Conservation (phyloP, 2,888 invertebrate genomes). For the Pycnomerus fuliginosus region DNA sequence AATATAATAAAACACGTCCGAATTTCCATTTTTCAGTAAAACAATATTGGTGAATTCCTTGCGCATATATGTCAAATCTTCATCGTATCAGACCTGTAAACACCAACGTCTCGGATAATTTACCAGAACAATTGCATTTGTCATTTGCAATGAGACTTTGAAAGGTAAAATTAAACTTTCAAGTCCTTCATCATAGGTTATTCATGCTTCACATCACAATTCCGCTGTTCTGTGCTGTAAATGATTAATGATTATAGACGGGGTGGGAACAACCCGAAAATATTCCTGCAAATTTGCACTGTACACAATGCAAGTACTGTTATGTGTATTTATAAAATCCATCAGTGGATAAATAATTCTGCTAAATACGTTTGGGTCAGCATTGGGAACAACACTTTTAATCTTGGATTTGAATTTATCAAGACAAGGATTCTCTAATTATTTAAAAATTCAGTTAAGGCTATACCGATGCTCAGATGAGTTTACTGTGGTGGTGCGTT, state of each 20-base stretch:
- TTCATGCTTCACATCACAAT: slow-evolving; percentile 16
- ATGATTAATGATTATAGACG: slow-evolving; percentile 19
- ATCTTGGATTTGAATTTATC: too few species aligned
- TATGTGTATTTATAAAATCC: too few species aligned
- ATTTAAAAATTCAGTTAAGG: too few species aligned
- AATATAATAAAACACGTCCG: slow-evolving; percentile 11
- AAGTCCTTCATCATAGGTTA: slow-evolving; percentile 12
- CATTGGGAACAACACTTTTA: too few species aligned
- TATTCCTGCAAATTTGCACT: slow-evolving; percentile 16
- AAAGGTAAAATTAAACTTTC: slow-evolving; percentile 17
- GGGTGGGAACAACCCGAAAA: slow-evolving; percentile 13
- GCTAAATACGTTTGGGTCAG: too few species aligned
- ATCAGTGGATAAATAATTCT: too few species aligned
- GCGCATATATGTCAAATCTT: not conserved
- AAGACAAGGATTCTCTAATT: too few species aligned
- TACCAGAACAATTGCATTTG: slow-evolving; percentile 10
- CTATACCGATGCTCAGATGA: too few species aligned
- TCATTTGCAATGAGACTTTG: slow-evolving; percentile 14
- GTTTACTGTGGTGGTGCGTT: too few species aligned
- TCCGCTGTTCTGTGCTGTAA: slow-evolving; percentile 13
- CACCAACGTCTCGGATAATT: slow-evolving; percentile 3
- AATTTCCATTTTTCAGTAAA: slow-evolving; percentile 10
- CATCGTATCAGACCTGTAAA: slow-evolving; percentile 2
- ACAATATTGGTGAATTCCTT: not conserved
- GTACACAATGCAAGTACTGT: too few species aligned